phyloP scores from a whole-genome alignment of 2,797 vertebrate genomes.

The Smutsia temminckii region DNA sequence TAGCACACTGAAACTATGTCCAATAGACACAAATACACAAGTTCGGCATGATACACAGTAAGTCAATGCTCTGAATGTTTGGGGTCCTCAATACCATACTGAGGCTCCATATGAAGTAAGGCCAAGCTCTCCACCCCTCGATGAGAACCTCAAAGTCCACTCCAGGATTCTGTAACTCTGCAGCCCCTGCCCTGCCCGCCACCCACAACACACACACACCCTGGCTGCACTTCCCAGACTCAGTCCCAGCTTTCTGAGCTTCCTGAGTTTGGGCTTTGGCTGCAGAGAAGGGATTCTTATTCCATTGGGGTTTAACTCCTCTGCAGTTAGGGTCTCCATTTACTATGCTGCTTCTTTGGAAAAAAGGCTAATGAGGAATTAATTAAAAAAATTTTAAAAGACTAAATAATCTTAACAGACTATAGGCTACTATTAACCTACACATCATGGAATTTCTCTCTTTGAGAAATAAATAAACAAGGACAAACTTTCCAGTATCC shows the following conservation, averaged over 20 bases:
- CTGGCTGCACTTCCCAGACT: background rate
- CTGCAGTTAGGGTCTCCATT: background rate
- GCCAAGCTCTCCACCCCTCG: background rate
- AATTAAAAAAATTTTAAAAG: background rate
- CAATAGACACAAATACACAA: background rate
- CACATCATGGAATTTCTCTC: slow-evolving; percentile 4
- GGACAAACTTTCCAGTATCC: background rate
- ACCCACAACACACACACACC: no score
- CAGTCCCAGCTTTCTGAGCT: background rate
- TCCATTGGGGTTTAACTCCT: background rate
- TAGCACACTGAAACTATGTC: background rate
- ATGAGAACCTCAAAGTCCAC: background rate
- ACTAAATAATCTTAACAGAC: slow-evolving; percentile 8
- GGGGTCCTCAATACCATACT: background rate
- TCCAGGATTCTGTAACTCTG: background rate
- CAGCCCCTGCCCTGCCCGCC: no score
- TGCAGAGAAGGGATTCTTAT: background rate
- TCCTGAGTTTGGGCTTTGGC: background rate
- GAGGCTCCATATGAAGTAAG: background rate
- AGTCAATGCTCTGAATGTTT: background rate
- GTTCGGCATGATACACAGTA: background rate
- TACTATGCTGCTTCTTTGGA: background rate
- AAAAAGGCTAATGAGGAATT: slow-evolving; percentile 11
- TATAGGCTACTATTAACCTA: background rate
- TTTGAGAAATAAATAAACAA: slow-evolving; percentile 37